phyloP scores from a whole-genome alignment of 2,888 invertebrate genomes.

The Oxystoma pomonae region DNA sequence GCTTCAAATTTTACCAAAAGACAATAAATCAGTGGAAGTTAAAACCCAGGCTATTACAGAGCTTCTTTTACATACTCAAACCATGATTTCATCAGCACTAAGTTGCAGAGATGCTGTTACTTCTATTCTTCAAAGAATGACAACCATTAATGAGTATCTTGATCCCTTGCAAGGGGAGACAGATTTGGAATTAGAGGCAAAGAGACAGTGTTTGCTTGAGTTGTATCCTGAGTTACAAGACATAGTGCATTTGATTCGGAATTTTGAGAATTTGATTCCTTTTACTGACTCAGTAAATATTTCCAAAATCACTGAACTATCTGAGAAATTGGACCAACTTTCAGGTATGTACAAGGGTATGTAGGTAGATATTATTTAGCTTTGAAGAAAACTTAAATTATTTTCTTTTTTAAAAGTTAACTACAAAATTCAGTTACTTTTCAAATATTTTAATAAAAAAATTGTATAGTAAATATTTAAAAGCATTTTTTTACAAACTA shows the following conservation, averaged over 20 bases:
- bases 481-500: no score
- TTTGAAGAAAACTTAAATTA: no score
- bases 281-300: constrained; percentile 47
- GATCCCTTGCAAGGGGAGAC: constrained; percentile 45
- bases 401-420: no score
- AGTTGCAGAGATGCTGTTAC: constrained; percentile 51
- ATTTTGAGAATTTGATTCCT: constrained; percentile 45
- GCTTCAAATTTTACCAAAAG: constrained; percentile 44
- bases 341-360: constrained; percentile 30
- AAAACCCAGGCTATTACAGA: constrained; percentile 45
- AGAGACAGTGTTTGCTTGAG: constrained; percentile 48
- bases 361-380: no score
- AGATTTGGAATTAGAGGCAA: constrained; percentile 47
- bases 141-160: constrained; percentile 48
- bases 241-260: constrained; percentile 41
- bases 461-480: no score
- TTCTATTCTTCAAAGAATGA: constrained; percentile 46
- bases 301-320: constrained; percentile 45
- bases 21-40: constrained; percentile 32
- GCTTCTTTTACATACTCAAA: constrained; percentile 48
- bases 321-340: constrained; percentile 45
- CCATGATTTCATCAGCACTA: constrained; percentile 50
- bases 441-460: no score
- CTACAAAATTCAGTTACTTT: no score
- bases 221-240: constrained; percentile 48